A percentile compares a stretch with the other conserved stretches of the same genome.
Evolutionary conservation across 2,113 vertebrate genomes (phyloP).

Genomic region (Todiramphus chloris): DNA sequence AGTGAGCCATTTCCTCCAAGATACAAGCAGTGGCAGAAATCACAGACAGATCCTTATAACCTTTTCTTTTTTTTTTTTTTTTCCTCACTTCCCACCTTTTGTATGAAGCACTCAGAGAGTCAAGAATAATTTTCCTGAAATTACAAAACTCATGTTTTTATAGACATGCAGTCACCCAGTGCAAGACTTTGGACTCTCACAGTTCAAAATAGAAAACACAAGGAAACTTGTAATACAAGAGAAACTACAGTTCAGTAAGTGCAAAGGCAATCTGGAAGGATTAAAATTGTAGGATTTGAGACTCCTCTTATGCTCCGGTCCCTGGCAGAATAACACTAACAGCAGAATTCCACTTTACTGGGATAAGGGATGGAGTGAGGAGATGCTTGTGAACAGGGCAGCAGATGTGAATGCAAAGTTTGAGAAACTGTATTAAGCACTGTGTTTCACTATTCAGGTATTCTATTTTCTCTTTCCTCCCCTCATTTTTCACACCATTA

Average conservation of each 20-base stretch:
- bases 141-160: neutral
- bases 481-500: conserved; percentile 52
- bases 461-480: neutral
- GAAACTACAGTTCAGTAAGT: neutral
- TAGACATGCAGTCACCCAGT: neutral
- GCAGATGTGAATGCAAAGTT: neutral
- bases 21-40: neutral
- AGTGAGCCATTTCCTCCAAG: conserved; percentile 8
- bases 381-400: neutral
- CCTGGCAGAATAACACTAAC: neutral
- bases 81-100: neutral
- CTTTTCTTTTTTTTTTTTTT: neutral
- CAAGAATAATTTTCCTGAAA: neutral
- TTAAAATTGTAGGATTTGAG: neutral
- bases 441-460: neutral
- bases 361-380: neutral
- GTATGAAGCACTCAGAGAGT: neutral
- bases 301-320: accelerated
- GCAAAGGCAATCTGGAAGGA: neutral
- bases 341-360: neutral
- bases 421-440: neutral
- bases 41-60: neutral
- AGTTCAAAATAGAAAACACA: neutral
- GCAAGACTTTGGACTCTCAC: neutral
- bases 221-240: neutral